Evolutionary conservation across 2,888 invertebrate genomes (phyloP).

Genomic region (Campoletis raptor): DNA sequence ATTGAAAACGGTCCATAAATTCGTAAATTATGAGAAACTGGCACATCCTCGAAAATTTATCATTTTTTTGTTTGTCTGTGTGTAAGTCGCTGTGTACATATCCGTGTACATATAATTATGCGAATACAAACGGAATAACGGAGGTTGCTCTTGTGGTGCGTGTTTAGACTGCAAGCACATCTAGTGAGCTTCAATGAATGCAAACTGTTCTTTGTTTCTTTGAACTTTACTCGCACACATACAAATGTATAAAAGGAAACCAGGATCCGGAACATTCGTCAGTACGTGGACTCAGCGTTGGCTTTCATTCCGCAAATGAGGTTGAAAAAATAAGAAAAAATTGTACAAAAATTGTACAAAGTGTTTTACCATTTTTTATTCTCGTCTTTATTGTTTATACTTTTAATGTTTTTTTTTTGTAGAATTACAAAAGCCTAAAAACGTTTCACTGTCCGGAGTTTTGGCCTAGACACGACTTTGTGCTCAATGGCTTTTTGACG

Average conservation of each 20-base stretch:
- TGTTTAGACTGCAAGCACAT: conserved; percentile 56
- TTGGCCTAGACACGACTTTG: neutral
- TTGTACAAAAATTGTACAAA: neutral
- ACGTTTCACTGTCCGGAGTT: neutral
- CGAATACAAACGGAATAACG: conserved; percentile 33
- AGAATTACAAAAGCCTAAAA: neutral
- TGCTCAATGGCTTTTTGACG: neutral
- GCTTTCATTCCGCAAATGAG: conserved; percentile 31
- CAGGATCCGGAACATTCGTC: conserved; percentile 59
- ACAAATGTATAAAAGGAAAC: conserved; percentile 21
- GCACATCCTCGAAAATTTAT: conserved; percentile 19
- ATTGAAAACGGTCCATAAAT: neutral
- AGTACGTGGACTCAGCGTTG: conserved; percentile 32
- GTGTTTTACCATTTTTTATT: neutral
- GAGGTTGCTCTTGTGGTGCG: conserved; percentile 42
- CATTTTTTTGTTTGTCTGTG: neutral
- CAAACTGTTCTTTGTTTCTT: conserved; percentile 63
- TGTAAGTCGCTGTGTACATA: neutral
- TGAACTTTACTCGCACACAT: conserved; percentile 25
- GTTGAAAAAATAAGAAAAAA: conserved; percentile 33
- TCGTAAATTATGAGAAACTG: neutral
- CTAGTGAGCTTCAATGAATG: conserved; percentile 58
- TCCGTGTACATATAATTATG: conserved; percentile 55
- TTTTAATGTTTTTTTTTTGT: neutral
- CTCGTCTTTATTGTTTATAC: neutral